Evolutionary conservation across 1,140 invertebrate genomes (phyloP), one percentile per base, ranked within the genome.

Genomic region (Polypedilum pembai): DNA sequence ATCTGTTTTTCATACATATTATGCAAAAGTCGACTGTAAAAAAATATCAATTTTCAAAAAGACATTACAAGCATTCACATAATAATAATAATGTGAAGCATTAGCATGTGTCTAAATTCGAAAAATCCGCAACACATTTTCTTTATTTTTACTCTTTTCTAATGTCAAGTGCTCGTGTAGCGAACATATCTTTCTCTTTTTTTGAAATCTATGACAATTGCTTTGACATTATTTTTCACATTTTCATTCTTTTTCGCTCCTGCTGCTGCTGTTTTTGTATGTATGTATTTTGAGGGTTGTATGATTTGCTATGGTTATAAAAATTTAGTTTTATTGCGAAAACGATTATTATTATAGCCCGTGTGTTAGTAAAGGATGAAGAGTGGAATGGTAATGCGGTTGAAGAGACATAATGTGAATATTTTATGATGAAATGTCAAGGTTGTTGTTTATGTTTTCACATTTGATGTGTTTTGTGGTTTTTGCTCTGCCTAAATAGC

Each of bases 171-270:
- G 12, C n/a, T n/a, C n/a, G 12, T 56, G n/a, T 15, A n/a, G 15
- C n/a, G 12, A 10, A 56, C 12, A 56, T 15, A n/a, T 56, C 4
- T 56, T 15, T 56, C 12, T n/a, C 12, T 45, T 45, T 56, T 3
- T 56, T 56, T 56, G 45, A 56, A 56, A 69, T 69, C 17, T 69
- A 69, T 69, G 65, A 69, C 65, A 69, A 69, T 69, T 69, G 65
- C 65, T 69, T 56, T 69, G 65, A 69, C 65, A 69, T 69, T 69
- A 69, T 69, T 69, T 69, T n/a, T 15, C 4, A 56, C 12, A 56
- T 15, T 12, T 15, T 4, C n/a, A 45, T 45, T 7, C 41, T 45
- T 3, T 45, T 10, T 45, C 12, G 45, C 15, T n/a, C n/a, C n/a
- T 56, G 45, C 24, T 56, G 45, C 10, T 56, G 45, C 45, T 56